Evolutionary conservation across 2,113 vertebrate species (phyloP).

Genomic region (Gobiocypris rarus): DNA sequence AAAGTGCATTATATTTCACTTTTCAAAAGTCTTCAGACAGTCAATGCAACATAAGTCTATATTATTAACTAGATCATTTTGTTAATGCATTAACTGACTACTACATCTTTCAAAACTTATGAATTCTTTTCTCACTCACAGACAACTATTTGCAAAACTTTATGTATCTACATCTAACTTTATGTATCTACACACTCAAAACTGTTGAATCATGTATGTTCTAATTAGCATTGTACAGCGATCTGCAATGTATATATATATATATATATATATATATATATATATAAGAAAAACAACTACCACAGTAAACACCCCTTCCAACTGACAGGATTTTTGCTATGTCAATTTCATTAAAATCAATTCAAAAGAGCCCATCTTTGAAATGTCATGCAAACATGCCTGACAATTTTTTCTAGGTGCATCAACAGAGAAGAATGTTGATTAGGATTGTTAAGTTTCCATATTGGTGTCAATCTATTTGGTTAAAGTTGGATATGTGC

Average conservation of each 20-base stretch:
- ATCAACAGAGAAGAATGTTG: background rate
- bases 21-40: background rate
- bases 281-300: background rate
- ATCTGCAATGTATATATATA: background rate
- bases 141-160: background rate
- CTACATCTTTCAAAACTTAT: background rate
- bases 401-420: background rate
- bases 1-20: background rate
- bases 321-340: background rate
- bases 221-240: background rate
- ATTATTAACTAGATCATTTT: background rate
- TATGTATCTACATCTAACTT: background rate
- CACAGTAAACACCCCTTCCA: background rate
- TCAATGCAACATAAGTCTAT: background rate
- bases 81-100: background rate
- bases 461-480: background rate
- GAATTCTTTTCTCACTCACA: background rate
- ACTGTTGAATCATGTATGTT: background rate
- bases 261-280: background rate
- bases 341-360: background rate
- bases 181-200: background rate
- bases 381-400: constrained; percentile 6
- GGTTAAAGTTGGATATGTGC: background rate
- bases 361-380: constrained; percentile 1
- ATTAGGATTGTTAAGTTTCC: background rate